Base-by-base conservation (phyloP, 2,888 invertebrate genomes). In the Mesopsocus fuscifrons region DNA sequence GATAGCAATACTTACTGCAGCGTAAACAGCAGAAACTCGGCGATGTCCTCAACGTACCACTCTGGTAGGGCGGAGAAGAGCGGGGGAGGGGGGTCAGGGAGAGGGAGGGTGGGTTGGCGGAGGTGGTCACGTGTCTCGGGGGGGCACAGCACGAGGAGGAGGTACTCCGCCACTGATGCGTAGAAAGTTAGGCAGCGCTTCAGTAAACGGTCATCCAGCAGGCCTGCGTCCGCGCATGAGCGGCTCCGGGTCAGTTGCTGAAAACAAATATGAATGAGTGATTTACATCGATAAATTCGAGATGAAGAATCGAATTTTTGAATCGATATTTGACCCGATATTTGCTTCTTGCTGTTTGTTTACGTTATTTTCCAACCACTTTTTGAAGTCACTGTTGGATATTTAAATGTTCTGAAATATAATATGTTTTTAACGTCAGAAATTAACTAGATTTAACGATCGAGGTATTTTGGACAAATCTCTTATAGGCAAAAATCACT, bases 31-130 rank as follows among this genome's bases (percentile, higher is more conserved):
- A 95, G 71, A 63, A 95, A 89, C 63, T 97, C 95, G 9, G 95
- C 91, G 52, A 95, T 81, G 59, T 97, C 95, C 63, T 97, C 97
- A 52, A 97, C 77, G 61, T 91, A 88, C 83, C 92, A 95, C 67
- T 97, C 95, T 32, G 97, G 97, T 57, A 89, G 69, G 53, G 92
- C 87, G 43, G 80, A 75, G 67, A 94, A 95, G 52, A 78, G 70
- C 51, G 71, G 68, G 13, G 82, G 74, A 41, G 77, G 67, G 50
- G 72, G 71, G 35, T 71, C 67, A 38, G 68, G 59, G 41, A 66
- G 65, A 13, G 75, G 74, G 47, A 74, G 59, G 42, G 59, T 17
- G 50, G 41, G 11, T 11, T 26, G 6, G 6, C 11, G 26, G 8
- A 26, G 6, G 38, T 41, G 21, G 26, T 30, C 18, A 34, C 15